These are phyloP conservation scores for Caerostris extrusa DNA, from an alignment of 1,140 invertebrate genomes.

Conservation along the genomic window DNA sequence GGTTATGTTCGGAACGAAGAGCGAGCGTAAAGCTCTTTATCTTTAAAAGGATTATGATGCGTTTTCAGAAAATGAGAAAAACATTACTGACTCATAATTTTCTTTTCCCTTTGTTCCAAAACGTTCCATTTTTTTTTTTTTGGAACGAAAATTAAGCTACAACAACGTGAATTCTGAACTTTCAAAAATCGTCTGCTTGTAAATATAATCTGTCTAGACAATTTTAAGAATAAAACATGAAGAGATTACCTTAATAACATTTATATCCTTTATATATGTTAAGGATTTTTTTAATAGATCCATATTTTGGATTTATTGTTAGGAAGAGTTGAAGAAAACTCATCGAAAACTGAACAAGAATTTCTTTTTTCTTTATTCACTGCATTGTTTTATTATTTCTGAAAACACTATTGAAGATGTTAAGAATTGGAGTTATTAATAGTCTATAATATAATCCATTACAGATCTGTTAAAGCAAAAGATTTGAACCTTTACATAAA, in stretches of 20 bases:
- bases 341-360: too few relatives aligned
- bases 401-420: too few relatives aligned
- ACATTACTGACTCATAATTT: slow-evolving; percentile 16
- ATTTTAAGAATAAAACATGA: neutral
- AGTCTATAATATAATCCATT: too few relatives aligned
- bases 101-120: neutral
- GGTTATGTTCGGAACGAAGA: neutral
- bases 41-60: slow-evolving; percentile 34
- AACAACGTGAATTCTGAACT: neutral
- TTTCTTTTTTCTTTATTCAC: too few relatives aligned
- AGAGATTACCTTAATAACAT: neutral
- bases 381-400: too few relatives aligned
- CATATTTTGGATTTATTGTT: too few relatives aligned
- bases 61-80: slow-evolving; percentile 16
- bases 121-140: neutral
- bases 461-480: too few relatives aligned
- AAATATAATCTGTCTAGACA: neutral
- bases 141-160: neutral
- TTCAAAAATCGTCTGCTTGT: neutral
- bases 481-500: too few relatives aligned
- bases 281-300: too few relatives aligned
- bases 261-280: too few relatives aligned
- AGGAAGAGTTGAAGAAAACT: too few relatives aligned
- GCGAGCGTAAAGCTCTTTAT: slow-evolving; percentile 15
- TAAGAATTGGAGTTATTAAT: too few relatives aligned